These are phyloP conservation scores for Callosobruchus maculatus DNA, from an alignment of 2,888 invertebrate genomes.

Conservation along the genomic window DNA sequence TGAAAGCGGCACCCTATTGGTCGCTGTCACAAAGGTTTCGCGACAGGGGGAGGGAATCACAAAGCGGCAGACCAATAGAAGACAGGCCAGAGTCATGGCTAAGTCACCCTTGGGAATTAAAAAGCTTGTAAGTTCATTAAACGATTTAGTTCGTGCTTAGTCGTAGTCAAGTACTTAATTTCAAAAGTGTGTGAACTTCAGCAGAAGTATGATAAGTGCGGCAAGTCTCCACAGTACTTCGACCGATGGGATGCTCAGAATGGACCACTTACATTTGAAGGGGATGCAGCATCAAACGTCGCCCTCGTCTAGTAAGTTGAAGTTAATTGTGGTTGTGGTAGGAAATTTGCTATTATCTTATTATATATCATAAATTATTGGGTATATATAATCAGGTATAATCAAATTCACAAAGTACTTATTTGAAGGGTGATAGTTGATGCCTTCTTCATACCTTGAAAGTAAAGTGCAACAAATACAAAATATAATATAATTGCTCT, in stretches of 20 bases:
- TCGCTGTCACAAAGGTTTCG: background rate
- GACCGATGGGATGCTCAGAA: background rate
- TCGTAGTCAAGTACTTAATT: background rate
- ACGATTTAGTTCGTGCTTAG: background rate
- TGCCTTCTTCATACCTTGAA: too few relatives aligned
- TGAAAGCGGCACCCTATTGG: background rate
- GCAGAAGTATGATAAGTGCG: background rate
- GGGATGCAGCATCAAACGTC: constrained; percentile 1
- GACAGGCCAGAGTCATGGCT: background rate
- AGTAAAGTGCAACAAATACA: too few relatives aligned
- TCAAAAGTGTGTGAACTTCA: background rate
- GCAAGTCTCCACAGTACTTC: background rate
- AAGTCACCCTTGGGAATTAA: background rate
- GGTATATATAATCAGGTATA: too few relatives aligned
- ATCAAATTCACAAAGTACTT: too few relatives aligned
- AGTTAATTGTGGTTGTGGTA: too few relatives aligned
- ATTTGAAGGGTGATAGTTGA: too few relatives aligned
- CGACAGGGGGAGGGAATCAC: background rate
- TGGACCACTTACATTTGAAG: background rate
- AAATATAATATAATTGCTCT: too few relatives aligned
- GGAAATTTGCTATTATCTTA: too few relatives aligned
- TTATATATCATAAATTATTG: too few relatives aligned
- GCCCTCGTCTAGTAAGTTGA: constrained; percentile 11
- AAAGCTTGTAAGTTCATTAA: background rate
- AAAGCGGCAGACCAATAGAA: background rate